Evolutionary conservation across 2,113 vertebrate species (phyloP), one percentile per base, ranked within the genome.

Genomic region (Tachysurus vachellii): DNA sequence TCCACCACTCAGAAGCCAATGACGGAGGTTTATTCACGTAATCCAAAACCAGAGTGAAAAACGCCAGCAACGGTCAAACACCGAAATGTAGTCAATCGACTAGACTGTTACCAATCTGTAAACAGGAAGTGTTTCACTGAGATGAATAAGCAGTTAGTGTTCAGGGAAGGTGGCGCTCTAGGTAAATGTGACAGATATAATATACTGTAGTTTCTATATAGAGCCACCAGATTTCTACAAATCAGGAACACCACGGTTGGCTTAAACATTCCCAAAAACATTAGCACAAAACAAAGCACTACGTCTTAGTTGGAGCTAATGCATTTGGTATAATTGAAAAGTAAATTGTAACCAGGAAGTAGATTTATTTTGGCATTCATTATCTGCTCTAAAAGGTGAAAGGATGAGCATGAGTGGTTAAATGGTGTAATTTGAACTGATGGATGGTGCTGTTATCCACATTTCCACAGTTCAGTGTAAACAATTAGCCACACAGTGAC

Each of bases 301-400:
- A 23, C 12, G 6, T 14, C 56, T 23, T 23, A 57, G 53, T 36
- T 21, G 77, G 53, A 36, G 19, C 14, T 57, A 42, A 61, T 42
- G 31, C 19, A 42, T 61, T 61, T 21, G 56, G 17, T 26, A 61
- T 61, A 80, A 81, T 26, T 81, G 79, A 61, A 81, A 81, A 13
- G 54, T 80, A 80, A 80, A 80, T 80, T 36, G 56, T 80, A 80
- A 57, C 53, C 77, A 80, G 79, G 54, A 80, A 59, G 31, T 36
- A 57, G 54, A 19, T 57, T 80, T 80, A 80, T 57, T 36, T 36
- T 57, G n/a, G n/a, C 28, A 31, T 80, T 80, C 9, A 80, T 11
- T 56, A n/a, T 80, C 47, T 17, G 19, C 16, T 31, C 50, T n/a
- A 13, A 77, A 77, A 54, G 75, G 26, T 77, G 6, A 5, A 59